phyloP scores from a whole-genome alignment of 1,140 invertebrate genomes.

The Gonatopus flavifemur region DNA sequence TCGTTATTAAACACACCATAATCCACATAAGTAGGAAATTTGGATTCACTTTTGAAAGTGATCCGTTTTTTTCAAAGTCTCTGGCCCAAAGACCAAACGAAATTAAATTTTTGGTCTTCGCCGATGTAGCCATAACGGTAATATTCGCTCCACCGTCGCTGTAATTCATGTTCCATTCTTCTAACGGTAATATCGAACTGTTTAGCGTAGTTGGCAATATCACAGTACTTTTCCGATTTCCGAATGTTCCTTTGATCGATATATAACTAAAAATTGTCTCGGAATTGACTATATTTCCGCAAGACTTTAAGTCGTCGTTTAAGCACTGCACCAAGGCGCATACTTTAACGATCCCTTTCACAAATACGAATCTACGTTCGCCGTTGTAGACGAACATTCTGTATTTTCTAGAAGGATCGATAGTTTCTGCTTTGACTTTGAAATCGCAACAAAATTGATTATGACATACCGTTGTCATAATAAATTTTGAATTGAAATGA shows the following conservation, averaged over 20 bases:
- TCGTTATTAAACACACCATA: too few relatives aligned
- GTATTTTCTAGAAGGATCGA: slow-evolving; percentile 13
- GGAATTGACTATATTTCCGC: slow-evolving; percentile 2
- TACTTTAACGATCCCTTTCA: not conserved
- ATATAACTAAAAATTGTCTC: slow-evolving; percentile 3
- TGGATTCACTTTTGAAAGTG: too few relatives aligned
- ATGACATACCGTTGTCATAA: slow-evolving; percentile 33
- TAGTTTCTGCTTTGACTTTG: slow-evolving; percentile 6
- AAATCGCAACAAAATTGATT: slow-evolving; percentile 43
- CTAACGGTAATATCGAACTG: slow-evolving; percentile 6
- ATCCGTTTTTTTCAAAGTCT: not conserved
- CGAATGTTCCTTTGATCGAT: slow-evolving; percentile 3
- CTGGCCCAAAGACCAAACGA: slow-evolving; percentile 22
- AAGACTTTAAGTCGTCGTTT: slow-evolving; percentile 24
- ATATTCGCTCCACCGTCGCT: too few relatives aligned
- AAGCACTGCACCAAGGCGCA: slow-evolving; percentile 25
- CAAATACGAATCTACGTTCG: not conserved
- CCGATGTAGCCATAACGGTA: too few relatives aligned
- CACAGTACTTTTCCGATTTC: slow-evolving; percentile 1
- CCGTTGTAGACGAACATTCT: slow-evolving; percentile 19
- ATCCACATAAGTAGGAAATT: too few relatives aligned
- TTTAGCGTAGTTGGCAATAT: slow-evolving; percentile 14
- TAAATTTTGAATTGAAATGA: too few relatives aligned
- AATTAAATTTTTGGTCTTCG: slow-evolving; percentile 5
- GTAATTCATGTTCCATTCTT: too few relatives aligned